These are phyloP conservation scores for Neosalanx taihuensis DNA, from an alignment of 2,797 vertebrate genomes.

Conservation along the genomic window DNA sequence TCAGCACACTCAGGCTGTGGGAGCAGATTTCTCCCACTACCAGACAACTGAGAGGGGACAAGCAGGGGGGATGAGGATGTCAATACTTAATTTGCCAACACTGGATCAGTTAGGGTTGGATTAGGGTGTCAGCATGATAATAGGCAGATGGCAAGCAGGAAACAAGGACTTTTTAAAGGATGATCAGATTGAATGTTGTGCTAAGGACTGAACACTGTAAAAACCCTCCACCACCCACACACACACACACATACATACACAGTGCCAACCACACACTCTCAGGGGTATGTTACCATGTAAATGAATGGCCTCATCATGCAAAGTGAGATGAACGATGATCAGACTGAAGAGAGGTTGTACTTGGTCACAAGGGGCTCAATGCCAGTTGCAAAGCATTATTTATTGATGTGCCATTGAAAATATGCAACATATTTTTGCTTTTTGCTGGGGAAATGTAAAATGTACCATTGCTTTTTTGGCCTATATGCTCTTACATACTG, in stretches of 20 bases:
- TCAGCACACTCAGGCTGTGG: conserved; percentile 36
- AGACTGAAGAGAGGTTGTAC: conserved; percentile 5
- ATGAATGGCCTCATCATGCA: conserved; percentile 8
- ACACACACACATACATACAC: conserved; percentile 9
- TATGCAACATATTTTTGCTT: conserved; percentile 38
- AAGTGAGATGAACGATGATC: conserved; percentile 12
- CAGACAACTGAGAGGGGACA: conserved; percentile 25
- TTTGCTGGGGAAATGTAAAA: conserved; percentile 37
- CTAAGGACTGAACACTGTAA: neutral
- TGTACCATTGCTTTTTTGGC: conserved; percentile 20
- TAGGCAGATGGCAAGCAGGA: conserved; percentile 6
- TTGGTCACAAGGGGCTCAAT: conserved; percentile 29
- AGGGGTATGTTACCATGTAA: neutral
- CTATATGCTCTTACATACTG: conserved; percentile 33
- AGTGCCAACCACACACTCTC: neutral
- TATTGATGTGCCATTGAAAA: conserved; percentile 56
- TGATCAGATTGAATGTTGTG: conserved; percentile 6
- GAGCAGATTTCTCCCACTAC: conserved; percentile 24
- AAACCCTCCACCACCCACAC: neutral
- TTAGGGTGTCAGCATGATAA: conserved; percentile 2
- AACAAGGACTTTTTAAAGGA: conserved; percentile 7
- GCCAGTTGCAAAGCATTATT: conserved; percentile 51
- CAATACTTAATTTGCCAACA: conserved; percentile 25
- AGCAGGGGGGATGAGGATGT: conserved; percentile 33
- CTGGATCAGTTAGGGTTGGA: conserved; percentile 4